Conservation (phyloP, 2,113 vertebrate species). For the Montifringilla adamsi region DNA sequence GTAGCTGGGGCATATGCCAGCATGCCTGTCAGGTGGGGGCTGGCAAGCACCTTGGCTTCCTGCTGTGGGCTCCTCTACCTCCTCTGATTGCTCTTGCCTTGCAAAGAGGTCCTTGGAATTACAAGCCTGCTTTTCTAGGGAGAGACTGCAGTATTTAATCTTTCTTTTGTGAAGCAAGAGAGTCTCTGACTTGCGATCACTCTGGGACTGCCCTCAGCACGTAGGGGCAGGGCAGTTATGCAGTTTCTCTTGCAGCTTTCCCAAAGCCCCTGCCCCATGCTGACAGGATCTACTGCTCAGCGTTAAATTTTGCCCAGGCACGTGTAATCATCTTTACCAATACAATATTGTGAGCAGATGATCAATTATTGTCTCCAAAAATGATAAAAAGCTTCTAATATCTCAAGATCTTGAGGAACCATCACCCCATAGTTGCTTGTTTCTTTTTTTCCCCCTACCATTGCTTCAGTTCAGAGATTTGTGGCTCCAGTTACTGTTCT, state of each 20-base stretch:
- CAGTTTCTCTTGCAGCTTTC: not conserved
- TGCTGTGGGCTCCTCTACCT: not conserved
- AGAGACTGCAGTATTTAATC: not conserved
- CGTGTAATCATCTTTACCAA: not conserved
- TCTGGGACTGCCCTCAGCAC: accelerated
- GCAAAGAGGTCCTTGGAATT: not conserved
- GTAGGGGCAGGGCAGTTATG: not conserved
- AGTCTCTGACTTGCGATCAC: not conserved
- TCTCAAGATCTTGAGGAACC: not conserved
- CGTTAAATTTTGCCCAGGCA: not conserved
- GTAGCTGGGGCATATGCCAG: not conserved
- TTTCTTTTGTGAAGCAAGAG: not conserved
- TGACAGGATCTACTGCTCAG: not conserved
- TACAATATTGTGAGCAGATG: not conserved
- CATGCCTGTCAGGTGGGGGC: not conserved
- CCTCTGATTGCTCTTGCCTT: not conserved
- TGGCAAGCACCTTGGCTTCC: not conserved
- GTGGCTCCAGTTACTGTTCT: not conserved
- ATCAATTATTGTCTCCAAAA: not conserved
- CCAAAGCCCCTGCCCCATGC: not conserved
- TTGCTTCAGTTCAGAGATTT: not conserved
- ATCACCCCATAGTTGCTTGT: accelerated
- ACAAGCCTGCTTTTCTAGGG: not conserved
- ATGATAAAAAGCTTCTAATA: not conserved
- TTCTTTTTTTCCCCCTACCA: not conserved